These are phyloP conservation scores for Orcinus orca DNA, from an alignment of 2,113 vertebrate genomes.

Conservation along the genomic window DNA sequence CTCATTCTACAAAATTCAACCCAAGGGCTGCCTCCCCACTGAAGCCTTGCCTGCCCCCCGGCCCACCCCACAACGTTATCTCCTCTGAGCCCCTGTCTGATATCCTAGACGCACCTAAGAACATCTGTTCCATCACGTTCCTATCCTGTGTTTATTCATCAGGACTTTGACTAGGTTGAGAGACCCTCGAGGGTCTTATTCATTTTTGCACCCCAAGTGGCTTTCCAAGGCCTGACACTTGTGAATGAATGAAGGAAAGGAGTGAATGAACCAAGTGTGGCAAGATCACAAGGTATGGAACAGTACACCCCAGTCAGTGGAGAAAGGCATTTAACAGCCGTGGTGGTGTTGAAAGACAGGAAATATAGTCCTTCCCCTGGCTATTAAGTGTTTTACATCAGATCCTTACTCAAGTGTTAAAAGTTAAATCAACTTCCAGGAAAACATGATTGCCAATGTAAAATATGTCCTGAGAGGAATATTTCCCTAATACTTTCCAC, in stretches of 20 bases:
- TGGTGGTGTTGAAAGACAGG: slow-evolving; percentile 43
- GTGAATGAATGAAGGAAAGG: neutral
- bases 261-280: neutral
- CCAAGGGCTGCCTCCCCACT: neutral
- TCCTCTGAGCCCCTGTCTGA: neutral
- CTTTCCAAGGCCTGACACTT: neutral
- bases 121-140: neutral
- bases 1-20: neutral
- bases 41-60: neutral
- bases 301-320: neutral
- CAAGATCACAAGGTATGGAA: neutral
- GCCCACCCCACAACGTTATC: neutral
- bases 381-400: slow-evolving; percentile 51
- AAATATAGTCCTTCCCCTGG: slow-evolving; percentile 18
- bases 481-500: slow-evolving; percentile 46
- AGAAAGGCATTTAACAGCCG: slow-evolving; percentile 39
- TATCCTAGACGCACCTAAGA: neutral
- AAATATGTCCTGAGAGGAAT: slow-evolving; percentile 21
- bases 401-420: slow-evolving; percentile 55
- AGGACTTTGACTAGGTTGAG: neutral
- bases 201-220: neutral
- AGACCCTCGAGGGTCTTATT: neutral
- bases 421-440: slow-evolving; percentile 64
- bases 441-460: slow-evolving; percentile 45
- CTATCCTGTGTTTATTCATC: neutral